Evolutionary conservation across 30 jellyfish, hydroid and myxozoan genomes (phyloP), one percentile per base, ranked within the genome.

Genomic region (Rhopilema esculentum): DNA sequence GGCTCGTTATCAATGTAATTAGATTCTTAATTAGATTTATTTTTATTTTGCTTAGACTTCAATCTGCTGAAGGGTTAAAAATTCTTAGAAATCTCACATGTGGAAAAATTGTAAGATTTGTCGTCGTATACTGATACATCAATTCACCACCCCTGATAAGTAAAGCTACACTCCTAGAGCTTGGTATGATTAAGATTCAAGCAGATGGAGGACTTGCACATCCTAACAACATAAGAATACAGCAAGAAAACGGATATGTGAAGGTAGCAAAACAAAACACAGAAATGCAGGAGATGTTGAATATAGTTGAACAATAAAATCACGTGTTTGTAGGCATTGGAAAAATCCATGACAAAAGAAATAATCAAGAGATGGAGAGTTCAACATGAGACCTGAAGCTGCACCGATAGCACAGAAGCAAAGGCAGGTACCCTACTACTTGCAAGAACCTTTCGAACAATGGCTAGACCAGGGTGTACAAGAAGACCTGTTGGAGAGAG

Each of bases 371-470:
- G 33, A 71, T 71, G 65, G 66, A 16, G 33, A 27, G 27, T 29
- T 71, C 69, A 71, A 71, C 27, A 71, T 29, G 82, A 71, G 66
- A 27, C 27, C 82, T n/a, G 49, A 49, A 40, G 73, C 86, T 1
- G 66, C 66, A 1, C 82, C 82, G 32, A n/a, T 71, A 27, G 82
- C 51, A 22, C 82, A 71, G 27, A 71, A 25, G 66, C 82, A 64
- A 27, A 27, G 80, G 18, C 82, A 71, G n/a, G 82, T 71, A 16
- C 82, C 66, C 33, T 71, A 25, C n/a, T 71, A 29, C n/a, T 26
- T 71, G 25, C 82, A 71, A 29, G 66, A 71, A 71, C 82, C 82
- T n/a, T 71, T 71, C 64, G 33, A 69, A 27, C 29, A 26, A 71
- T 71, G 20, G 67, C 4, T 72, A 40, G 83, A 72, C 33, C 49